Evolutionary conservation across 1,140 invertebrate genomes (phyloP), one percentile per base, ranked within the genome.

Genomic region (Drosophila nasuta): DNA sequence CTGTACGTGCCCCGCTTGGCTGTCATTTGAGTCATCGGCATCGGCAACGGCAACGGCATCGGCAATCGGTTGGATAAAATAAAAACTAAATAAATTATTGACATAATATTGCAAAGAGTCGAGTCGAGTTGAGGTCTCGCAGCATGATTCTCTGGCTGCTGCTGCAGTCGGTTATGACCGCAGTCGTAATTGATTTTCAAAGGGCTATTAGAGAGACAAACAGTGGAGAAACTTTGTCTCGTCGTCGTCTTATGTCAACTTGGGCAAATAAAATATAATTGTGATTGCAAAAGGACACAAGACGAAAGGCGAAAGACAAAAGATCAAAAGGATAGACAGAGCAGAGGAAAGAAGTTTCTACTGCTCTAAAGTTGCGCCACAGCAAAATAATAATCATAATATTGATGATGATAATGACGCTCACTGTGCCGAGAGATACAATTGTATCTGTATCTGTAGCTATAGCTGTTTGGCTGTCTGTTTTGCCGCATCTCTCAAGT

Each of bases 251-350:
- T 74, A 74, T 77, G 80, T 81, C 80, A 83, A 88, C 63, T 89
- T 75, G 80, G 88, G 83, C 85, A 83, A 88, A 88, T 88, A 89
- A 89, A 89, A 81, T 77, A 89, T 88, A 83, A 89, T 88, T 88
- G 83, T 83, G 83, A 89, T 87, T 82, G 83, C 76, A 68, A 88
- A 74, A 74, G 88, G 85, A 87, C 83, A 88, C 82, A 87, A 88
- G 82, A 86, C 49, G 20, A 20, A 1, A 20, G 46, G 17, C 46
- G 15, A 56, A 70, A 88, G 83, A 89, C 83, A 87, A 88, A 87
- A 87, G 83, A 87, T 87, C 83, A 88, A 88, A 89, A 79, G 72
- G 64, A 89, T 70, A 58, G 62, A 65, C 69, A 57, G 56, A 43
- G 8, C 15, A 56, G 35, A 38, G 15, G 48, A 41, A 35, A 30